Evolutionary conservation across 2,797 vertebrate genomes (phyloP).

Genomic region (Semotilus atromaculatus): DNA sequence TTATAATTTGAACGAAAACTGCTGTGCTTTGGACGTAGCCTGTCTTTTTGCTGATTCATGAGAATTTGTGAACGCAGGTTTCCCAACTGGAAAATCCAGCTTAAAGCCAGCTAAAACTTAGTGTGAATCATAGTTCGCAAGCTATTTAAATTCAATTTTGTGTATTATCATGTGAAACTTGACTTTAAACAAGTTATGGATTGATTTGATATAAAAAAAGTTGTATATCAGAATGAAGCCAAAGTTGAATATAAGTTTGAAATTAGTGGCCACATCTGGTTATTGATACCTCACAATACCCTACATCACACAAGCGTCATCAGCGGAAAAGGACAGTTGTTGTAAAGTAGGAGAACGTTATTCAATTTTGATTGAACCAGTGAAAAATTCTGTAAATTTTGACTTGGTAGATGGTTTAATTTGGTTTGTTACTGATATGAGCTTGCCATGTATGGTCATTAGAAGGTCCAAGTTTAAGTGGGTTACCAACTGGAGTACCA

Average conservation of each 20-base stretch:
- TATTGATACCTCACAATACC: background rate
- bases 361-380: background rate
- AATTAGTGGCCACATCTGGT: background rate
- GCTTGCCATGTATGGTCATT: background rate
- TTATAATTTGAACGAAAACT: constrained; percentile 14
- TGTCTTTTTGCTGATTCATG: constrained; percentile 10
- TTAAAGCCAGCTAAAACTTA: background rate
- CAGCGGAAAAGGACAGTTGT: background rate
- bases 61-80: background rate
- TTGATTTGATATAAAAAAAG: background rate
- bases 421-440: background rate
- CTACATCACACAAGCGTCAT: background rate
- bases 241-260: background rate
- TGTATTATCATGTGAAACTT: background rate
- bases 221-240: background rate
- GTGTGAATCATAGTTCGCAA: background rate
- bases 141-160: background rate
- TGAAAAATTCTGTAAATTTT: background rate
- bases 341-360: background rate
- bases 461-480: background rate
- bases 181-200: background rate
- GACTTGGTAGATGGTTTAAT: background rate
- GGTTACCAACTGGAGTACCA: background rate
- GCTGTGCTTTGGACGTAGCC: background rate
- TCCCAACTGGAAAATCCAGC: constrained; percentile 5